A percentile compares a stretch with the other conserved stretches of the same genome.
These are phyloP conservation scores for Basileuterus tristriatus DNA, from an alignment of 2,797 vertebrate species.

Conservation along the genomic window DNA sequence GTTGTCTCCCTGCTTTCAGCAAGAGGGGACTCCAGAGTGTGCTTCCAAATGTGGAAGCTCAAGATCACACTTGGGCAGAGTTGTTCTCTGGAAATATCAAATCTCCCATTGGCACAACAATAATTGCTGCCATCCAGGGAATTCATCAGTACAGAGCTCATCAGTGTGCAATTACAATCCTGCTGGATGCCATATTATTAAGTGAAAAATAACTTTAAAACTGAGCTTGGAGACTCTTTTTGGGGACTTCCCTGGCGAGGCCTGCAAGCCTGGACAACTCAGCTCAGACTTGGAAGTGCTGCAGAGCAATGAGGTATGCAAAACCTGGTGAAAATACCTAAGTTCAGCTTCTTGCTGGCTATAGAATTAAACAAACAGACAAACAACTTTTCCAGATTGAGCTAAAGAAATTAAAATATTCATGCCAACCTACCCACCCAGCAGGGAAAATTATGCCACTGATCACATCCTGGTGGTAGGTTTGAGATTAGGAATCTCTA, in stretches of 20 bases:
- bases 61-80: not conserved
- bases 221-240: not conserved
- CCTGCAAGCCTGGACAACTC: fast-evolving
- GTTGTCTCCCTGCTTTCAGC: not conserved
- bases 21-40: not conserved
- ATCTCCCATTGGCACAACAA: not conserved
- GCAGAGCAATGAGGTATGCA: fast-evolving
- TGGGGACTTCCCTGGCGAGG: not conserved
- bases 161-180: not conserved
- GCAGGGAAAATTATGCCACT: not conserved
- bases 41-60: not conserved
- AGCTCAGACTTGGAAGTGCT: fast-evolving
- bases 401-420: not conserved
- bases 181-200: not conserved
- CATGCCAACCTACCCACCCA: not conserved
- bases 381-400: not conserved
- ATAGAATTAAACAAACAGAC: not conserved
- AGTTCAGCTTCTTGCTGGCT: not conserved
- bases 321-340: not conserved
- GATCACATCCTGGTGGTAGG: not conserved
- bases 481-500: not conserved
- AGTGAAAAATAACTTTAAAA: not conserved
- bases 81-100: not conserved
- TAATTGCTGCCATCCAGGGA: not conserved
- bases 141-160: not conserved